A percentile compares a stretch with the other conserved stretches of the same genome.
Evolutionary conservation across 2,797 vertebrate genomes (phyloP).

Genomic region (Rhinogobio ventralis): DNA sequence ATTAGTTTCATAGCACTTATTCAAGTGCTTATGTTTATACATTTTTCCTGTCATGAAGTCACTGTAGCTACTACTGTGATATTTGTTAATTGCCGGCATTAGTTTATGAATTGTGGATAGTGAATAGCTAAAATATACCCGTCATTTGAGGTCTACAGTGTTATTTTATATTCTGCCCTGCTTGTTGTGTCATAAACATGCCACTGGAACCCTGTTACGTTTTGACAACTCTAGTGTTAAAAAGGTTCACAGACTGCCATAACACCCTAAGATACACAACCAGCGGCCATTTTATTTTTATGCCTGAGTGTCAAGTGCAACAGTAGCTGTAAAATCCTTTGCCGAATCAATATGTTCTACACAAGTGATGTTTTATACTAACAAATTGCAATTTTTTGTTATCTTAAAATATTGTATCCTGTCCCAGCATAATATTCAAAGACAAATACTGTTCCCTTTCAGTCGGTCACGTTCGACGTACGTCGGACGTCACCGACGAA

Average conservation of each 20-base stretch:
- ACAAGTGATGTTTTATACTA: not conserved
- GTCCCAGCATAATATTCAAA: no score
- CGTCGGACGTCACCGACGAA: no score
- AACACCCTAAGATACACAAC: not conserved
- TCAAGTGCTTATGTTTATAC: no score
- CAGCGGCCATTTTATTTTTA: not conserved
- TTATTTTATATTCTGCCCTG: conserved; percentile 12
- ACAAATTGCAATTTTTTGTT: not conserved
- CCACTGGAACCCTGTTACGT: not conserved
- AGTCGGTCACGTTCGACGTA: no score
- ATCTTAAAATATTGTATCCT: no score
- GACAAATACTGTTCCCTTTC: no score
- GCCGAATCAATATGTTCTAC: not conserved
- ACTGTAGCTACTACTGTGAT: not conserved
- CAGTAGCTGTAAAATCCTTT: conserved; percentile 2
- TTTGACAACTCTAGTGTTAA: conserved; percentile 15
- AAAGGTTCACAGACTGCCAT: not conserved
- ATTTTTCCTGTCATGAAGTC: not conserved
- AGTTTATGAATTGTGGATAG: conserved; percentile 8
- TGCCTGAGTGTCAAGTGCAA: not conserved
- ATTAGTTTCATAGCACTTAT: not conserved
- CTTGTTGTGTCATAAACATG: conserved; percentile 34
- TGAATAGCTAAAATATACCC: not conserved
- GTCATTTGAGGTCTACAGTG: conserved; percentile 1
- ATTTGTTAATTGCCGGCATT: conserved; percentile 19